Percentiles rank a stretch among this genome's conserved stretches.
These are phyloP conservation scores for Corythornis madagascariensis DNA, from an alignment of 2,113 vertebrate species.

Conservation along the genomic window DNA sequence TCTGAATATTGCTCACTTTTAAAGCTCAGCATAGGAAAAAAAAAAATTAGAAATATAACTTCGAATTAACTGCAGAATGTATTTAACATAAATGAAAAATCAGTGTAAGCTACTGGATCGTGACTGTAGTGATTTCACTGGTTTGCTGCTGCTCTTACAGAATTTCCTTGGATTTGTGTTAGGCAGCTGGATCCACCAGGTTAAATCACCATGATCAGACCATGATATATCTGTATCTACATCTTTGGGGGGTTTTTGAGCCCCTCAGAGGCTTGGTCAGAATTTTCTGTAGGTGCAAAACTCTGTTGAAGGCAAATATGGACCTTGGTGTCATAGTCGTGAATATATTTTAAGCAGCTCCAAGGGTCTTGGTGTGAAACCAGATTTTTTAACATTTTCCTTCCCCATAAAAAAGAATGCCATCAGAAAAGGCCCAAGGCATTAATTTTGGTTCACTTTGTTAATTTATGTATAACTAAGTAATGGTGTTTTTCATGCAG, in stretches of 20 bases:
- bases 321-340: not conserved
- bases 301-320: not conserved
- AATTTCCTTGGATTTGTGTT: not conserved
- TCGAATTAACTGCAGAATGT: not conserved
- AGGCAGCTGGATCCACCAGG: not conserved
- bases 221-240: not conserved
- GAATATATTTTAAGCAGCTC: not conserved
- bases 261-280: not conserved
- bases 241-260: not conserved
- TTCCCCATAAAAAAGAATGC: not conserved
- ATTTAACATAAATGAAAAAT: not conserved
- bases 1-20: not conserved
- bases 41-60: not conserved
- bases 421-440: not conserved
- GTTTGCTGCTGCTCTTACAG: not conserved
- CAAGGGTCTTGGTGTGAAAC: constrained; percentile 5
- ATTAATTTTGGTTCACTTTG: not conserved
- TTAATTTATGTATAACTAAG: not conserved
- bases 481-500: not conserved
- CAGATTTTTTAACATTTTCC: not conserved
- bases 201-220: not conserved
- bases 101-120: not conserved
- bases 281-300: not conserved
- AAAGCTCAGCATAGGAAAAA: not conserved
- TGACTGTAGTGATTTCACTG: not conserved